Evolutionary conservation across 1,140 invertebrate species (phyloP), one percentile per base, ranked within the genome.

Genomic region (Maconellicoccus hirsutus): DNA sequence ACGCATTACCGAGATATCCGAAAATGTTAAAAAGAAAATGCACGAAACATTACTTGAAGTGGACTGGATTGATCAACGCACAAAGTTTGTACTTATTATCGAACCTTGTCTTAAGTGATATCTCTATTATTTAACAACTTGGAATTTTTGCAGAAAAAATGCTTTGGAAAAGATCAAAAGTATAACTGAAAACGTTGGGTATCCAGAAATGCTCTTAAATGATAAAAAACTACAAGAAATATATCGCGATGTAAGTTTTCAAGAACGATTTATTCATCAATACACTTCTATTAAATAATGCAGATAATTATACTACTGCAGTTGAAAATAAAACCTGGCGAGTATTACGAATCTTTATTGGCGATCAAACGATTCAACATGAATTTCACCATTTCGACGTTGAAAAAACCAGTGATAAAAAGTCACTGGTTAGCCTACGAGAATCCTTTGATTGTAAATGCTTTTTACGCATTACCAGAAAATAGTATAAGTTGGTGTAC

Each of bases 1-100:
- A 52, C 81, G 79, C 70, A 86, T 86, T 1, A 76, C 85, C 69
- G 83, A 85, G 72, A 88, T 90, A 86, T 87, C 89, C 1, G 74
- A 78, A 63, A 85, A 84, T 75, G 86, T 92, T 21, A 79, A 85
- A 42, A 76, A 81, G 16, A 84, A 88, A 69, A 83, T 85, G 59
- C 74, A 80, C 12, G 76, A 80, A 59, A 81, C 88, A 1, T 76
- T 92, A 0, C 79, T 84, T 52, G 2, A 52, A 52, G 3, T 19
- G 6, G 0, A 81, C 10, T 52, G 42, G 42, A 52, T 52, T 52
- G 42, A 52, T 52, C 6, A 19, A 16, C 6, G 2, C 3, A 52
- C 42, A 3, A 52, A 52, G 42, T 52, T 7, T 6, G 6, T 38
- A 38, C 33, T 38, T 14, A n/a, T n/a, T n/a, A n/a, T n/a, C n/a